Conservation (phyloP, 2,888 invertebrate species). For the Athripsodes cinereus region DNA sequence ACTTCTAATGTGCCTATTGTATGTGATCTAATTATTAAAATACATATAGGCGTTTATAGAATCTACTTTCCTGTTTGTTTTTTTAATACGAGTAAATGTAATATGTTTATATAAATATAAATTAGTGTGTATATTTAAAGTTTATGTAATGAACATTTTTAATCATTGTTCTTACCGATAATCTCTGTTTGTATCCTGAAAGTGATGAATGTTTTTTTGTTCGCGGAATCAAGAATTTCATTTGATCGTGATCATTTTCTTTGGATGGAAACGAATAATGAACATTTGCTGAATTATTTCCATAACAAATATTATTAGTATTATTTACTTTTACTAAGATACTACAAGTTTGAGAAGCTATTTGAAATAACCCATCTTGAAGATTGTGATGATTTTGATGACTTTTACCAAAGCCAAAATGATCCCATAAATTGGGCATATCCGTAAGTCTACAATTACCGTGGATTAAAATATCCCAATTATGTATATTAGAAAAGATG, state of each 20-base stretch:
- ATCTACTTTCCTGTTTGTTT: too few relatives aligned
- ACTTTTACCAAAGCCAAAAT: conserved; percentile 47
- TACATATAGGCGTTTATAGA: too few relatives aligned
- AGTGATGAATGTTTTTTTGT: conserved; percentile 46
- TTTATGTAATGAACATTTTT: too few relatives aligned
- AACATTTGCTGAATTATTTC: conserved; percentile 57
- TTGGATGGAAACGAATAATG: conserved; percentile 49
- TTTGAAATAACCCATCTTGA: conserved; percentile 71
- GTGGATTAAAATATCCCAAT: not conserved
- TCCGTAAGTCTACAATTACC: conserved; percentile 1
- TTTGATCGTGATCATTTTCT: conserved; percentile 33
- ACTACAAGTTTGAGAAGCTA: conserved; percentile 72
- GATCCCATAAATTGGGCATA: conserved; percentile 60
- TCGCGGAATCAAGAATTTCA: conserved; percentile 55
- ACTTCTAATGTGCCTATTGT: too few relatives aligned
- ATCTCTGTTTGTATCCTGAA: conserved; percentile 52
- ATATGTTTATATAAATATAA: too few relatives aligned
- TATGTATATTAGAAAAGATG: too few relatives aligned
- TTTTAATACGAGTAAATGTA: too few relatives aligned
- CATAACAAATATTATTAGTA: conserved; percentile 67
- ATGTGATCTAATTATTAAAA: too few relatives aligned
- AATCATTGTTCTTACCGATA: conserved; percentile 47
- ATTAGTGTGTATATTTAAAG: too few relatives aligned
- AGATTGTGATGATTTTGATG: conserved; percentile 56
- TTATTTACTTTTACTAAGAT: conserved; percentile 71